A percentile compares a stretch with the other conserved stretches of the same genome.
phyloP scores from a whole-genome alignment of 2,888 invertebrate species.

The Drosophila niveifrons region DNA sequence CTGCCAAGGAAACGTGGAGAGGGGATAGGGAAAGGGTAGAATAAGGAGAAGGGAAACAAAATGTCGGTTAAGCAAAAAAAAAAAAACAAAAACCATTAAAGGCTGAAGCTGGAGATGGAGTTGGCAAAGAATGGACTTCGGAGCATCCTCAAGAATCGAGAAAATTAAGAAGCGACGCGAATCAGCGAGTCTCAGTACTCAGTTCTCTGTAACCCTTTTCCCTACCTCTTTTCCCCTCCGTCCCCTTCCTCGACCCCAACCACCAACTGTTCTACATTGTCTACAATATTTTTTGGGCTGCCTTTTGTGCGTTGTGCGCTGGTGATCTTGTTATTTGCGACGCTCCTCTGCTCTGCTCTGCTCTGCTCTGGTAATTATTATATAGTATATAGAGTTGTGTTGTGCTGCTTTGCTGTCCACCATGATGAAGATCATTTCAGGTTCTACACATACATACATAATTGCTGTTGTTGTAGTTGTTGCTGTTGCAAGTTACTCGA shows the following conservation, averaged over 20 bases:
- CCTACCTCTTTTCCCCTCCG: not conserved
- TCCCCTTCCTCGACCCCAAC: not conserved
- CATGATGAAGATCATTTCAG: slow-evolving; percentile 78
- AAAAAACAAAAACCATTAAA: slow-evolving; percentile 74
- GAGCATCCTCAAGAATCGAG: slow-evolving; percentile 51
- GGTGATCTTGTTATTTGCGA: slow-evolving; percentile 62
- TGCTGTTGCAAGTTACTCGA: slow-evolving; percentile 58
- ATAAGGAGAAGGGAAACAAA: slow-evolving; percentile 73
- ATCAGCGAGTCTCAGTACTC: slow-evolving; percentile 28
- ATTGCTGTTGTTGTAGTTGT: not conserved
- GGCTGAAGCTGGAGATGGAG: slow-evolving; percentile 19
- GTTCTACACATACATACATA: slow-evolving; percentile 31
- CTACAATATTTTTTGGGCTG: slow-evolving; percentile 25
- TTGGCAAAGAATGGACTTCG: slow-evolving; percentile 9
- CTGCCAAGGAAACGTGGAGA: not conserved
- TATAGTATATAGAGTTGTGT: slow-evolving; percentile 64
- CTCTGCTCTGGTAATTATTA: slow-evolving; percentile 75
- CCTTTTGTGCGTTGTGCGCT: slow-evolving; percentile 5
- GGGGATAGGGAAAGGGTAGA: not conserved
- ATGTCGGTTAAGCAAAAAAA: slow-evolving; percentile 80
- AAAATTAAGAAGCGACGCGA: slow-evolving; percentile 72
- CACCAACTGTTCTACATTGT: not conserved
- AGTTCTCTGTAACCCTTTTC: slow-evolving; percentile 19
- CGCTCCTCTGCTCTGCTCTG: slow-evolving; percentile 44
- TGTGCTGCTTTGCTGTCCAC: slow-evolving; percentile 48